Conservation (phyloP, 30 jellyfish, hydroid and myxozoan species). For the Aurelia aurita complex sp. Pacific region DNA sequence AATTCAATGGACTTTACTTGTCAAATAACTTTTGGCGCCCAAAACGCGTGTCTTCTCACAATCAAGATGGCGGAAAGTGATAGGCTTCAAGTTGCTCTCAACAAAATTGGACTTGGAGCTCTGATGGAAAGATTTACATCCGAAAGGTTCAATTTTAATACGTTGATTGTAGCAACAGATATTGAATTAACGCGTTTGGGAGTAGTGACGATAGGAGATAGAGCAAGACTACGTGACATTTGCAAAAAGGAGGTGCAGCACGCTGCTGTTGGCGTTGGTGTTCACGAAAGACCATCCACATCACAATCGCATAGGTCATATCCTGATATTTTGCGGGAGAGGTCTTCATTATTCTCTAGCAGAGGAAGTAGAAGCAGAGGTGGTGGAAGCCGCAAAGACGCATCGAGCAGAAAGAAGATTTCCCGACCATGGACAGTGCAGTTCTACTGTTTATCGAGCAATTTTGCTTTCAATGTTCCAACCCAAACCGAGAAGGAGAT, state of each 20-base stretch:
- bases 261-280: too few relatives aligned
- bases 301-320: not conserved
- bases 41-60: not conserved
- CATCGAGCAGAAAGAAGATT: not conserved
- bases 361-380: conserved; percentile 34
- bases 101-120: conserved; percentile 33
- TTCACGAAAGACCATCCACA: too few relatives aligned
- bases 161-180: too few relatives aligned
- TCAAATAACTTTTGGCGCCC: not conserved
- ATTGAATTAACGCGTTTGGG: too few relatives aligned
- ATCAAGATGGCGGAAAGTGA: conserved; percentile 44
- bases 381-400: conserved; percentile 30
- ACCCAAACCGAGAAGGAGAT: conserved; percentile 33
- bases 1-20: not conserved
- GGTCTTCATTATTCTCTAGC: conserved; percentile 27
- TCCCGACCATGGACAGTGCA: conserved; percentile 39
- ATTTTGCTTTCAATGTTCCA: conserved; percentile 42
- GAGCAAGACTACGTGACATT: too few relatives aligned
- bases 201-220: too few relatives aligned
- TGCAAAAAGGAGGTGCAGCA: too few relatives aligned
- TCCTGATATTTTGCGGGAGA: conserved; percentile 33
- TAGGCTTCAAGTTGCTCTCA: conserved; percentile 23
- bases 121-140: conserved; percentile 10
- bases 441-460: conserved; percentile 27
- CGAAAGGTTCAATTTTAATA: conserved; percentile 3